Conservation (phyloP, 1,140 invertebrate species). For the Acyrthosiphon pisum region DNA sequence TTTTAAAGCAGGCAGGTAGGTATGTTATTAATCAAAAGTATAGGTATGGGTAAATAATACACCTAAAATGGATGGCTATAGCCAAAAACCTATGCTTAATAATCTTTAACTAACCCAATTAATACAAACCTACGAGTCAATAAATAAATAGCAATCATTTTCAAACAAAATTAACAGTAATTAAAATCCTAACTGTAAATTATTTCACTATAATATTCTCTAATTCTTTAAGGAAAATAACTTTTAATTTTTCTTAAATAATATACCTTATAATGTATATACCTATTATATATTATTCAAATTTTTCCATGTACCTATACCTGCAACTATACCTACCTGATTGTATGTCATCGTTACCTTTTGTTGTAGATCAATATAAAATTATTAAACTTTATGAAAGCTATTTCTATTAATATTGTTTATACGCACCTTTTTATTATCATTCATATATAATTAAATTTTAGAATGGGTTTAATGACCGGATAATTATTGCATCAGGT, state of each 20-base stretch:
- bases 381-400: not conserved
- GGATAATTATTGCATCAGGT: too few relatives aligned
- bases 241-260: not conserved
- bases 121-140: not conserved
- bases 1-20: not conserved
- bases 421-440: not conserved
- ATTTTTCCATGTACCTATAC: not conserved
- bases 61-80: not conserved
- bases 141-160: not conserved
- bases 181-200: not conserved
- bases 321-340: not conserved
- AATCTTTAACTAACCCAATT: slow-evolving; percentile 1
- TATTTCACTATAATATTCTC: not conserved
- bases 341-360: not conserved
- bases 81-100: not conserved
- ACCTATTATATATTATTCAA: not conserved
- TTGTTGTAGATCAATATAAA: not conserved
- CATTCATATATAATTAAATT: not conserved
- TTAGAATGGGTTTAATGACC: not conserved
- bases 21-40: not conserved
- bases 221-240: not conserved
- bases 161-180: not conserved
- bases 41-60: not conserved
- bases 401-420: not conserved
- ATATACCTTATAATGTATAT: not conserved